These are phyloP conservation scores for Clarias laeviceps DNA, from an alignment of 2,797 vertebrate genomes.

Conservation along the genomic window DNA sequence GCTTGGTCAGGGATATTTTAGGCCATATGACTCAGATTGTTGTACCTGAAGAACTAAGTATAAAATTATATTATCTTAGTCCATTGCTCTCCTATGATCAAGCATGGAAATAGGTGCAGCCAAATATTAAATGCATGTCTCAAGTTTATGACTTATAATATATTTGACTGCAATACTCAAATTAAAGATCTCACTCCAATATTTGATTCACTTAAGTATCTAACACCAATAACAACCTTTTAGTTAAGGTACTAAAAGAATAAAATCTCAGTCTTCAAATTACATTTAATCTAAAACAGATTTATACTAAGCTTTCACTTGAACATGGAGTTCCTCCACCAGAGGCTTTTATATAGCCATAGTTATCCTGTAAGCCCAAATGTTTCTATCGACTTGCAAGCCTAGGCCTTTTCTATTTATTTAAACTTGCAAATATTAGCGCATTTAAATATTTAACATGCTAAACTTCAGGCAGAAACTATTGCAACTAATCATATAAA, in stretches of 20 bases:
- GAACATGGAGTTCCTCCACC: background rate
- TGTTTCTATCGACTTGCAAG: background rate
- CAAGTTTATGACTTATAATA: background rate
- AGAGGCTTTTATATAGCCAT: background rate
- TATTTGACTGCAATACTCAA: background rate
- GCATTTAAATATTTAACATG: background rate
- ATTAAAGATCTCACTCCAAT: background rate
- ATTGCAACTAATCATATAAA: background rate
- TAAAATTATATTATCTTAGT: background rate
- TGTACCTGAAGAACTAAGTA: background rate
- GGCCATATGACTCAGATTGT: background rate
- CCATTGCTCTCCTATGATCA: background rate
- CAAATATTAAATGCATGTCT: background rate
- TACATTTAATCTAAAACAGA: background rate
- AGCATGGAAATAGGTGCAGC: background rate
- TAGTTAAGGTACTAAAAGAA: background rate
- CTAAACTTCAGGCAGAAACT: background rate
- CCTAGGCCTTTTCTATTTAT: background rate
- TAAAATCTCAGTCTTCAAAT: slow-evolving; percentile 3
- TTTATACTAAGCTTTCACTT: background rate
- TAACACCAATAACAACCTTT: background rate
- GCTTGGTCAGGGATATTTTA: background rate
- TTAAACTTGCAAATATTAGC: background rate
- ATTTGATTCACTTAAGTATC: background rate
- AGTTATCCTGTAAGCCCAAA: background rate